Percentiles rank a stretch among this genome's conserved stretches.
These are phyloP conservation scores for Hemichromis elongatus DNA, from an alignment of 2,113 vertebrate species.

Conservation along the genomic window DNA sequence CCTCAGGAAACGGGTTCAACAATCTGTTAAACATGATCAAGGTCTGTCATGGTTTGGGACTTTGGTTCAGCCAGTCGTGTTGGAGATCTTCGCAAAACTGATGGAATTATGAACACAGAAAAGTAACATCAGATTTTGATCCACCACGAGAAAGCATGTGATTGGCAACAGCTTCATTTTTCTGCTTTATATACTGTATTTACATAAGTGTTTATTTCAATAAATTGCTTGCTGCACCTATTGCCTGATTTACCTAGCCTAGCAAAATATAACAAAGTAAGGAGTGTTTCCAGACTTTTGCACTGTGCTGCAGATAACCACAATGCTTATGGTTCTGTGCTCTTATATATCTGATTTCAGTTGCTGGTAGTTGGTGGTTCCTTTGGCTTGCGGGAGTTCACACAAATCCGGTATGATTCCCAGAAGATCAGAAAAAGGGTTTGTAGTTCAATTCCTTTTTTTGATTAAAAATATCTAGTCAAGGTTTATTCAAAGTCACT, in stretches of 20 bases:
- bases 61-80: background rate
- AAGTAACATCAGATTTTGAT: background rate
- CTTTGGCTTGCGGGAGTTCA: slow-evolving; percentile 89
- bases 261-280: background rate
- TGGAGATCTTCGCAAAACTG: background rate
- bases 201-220: background rate
- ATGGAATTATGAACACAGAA: background rate
- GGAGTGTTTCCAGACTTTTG: background rate
- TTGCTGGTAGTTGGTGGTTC: slow-evolving; percentile 89
- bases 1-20: background rate
- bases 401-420: slow-evolving; percentile 90
- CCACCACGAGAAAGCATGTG: background rate
- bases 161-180: background rate
- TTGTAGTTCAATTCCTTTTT: background rate
- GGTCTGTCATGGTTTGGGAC: background rate
- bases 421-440: slow-evolving; percentile 82
- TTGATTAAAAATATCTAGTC: background rate
- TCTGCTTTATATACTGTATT: background rate
- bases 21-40: background rate
- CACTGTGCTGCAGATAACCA: background rate
- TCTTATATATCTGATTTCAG: slow-evolving; percentile 62
- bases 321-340: background rate
- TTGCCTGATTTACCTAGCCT: background rate
- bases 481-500: background rate
- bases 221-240: background rate